These are phyloP conservation scores for Musca domestica DNA, from an alignment of 1,140 invertebrate genomes.

Conservation along the genomic window DNA sequence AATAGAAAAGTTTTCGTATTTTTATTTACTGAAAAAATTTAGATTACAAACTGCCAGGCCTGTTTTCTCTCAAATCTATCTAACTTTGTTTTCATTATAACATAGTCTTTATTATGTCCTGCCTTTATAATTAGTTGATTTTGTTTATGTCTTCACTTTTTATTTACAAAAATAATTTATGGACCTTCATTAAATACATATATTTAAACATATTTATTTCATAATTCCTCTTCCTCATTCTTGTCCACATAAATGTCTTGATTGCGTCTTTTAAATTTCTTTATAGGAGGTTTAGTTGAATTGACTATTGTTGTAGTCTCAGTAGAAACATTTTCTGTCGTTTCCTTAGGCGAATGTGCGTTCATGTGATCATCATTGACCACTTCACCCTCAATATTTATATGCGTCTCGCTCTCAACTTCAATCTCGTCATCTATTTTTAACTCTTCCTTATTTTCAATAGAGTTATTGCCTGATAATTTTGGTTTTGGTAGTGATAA, in stretches of 20 bases:
- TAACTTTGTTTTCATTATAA: too few species aligned
- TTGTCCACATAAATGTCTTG: constrained; percentile 49
- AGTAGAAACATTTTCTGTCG: neutral
- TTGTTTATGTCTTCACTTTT: too few species aligned
- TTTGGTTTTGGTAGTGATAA: constrained; percentile 25
- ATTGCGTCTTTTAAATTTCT: constrained; percentile 57
- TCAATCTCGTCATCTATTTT: neutral
- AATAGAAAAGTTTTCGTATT: too few species aligned
- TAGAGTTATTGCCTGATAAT: constrained; percentile 1
- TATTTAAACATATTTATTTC: neutral
- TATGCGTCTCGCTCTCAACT: neutral
- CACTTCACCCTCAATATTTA: neutral
- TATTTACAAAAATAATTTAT: too few species aligned
- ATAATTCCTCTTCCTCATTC: constrained; percentile 28
- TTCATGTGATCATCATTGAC: neutral
- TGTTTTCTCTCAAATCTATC: too few species aligned
- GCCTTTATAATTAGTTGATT: too few species aligned
- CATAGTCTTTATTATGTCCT: too few species aligned
- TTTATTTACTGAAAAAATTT: too few species aligned
- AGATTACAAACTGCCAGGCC: too few species aligned
- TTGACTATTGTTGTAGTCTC: neutral
- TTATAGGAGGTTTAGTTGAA: constrained; percentile 33
- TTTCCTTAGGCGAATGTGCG: neutral
- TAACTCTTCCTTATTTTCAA: neutral
- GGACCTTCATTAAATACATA: too few species aligned